Percentiles rank a stretch among this genome's conserved stretches.
phyloP scores from a whole-genome alignment of 2,888 invertebrate species.

The Synergus gifuensis region DNA sequence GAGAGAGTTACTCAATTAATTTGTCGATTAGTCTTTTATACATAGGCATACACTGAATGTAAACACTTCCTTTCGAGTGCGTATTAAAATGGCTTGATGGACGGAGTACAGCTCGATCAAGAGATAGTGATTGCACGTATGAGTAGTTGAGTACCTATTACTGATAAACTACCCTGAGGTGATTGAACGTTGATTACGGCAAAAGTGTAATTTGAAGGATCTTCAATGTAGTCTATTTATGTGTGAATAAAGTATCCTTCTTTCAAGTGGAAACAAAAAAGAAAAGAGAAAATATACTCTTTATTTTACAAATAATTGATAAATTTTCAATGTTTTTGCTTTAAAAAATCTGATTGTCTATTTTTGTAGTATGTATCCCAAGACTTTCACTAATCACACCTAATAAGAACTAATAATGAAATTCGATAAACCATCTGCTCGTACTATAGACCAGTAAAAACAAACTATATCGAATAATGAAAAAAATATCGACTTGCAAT shows the following conservation, averaged over 20 bases:
- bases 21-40: slow-evolving; percentile 27
- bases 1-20: slow-evolving; percentile 13
- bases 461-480: not conserved
- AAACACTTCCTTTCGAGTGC: slow-evolving; percentile 30
- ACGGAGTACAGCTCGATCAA: not conserved
- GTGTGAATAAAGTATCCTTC: too few relatives aligned
- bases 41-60: slow-evolving; percentile 3
- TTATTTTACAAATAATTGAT: too few relatives aligned
- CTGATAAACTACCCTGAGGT: not conserved
- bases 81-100: slow-evolving; percentile 35
- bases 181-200: not conserved
- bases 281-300: not conserved
- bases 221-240: not conserved
- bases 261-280: not conserved
- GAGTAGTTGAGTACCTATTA: slow-evolving; percentile 3
- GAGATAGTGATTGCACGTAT: slow-evolving; percentile 4
- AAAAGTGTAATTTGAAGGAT: too few relatives aligned
- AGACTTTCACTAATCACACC: not conserved
- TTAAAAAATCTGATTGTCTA: not conserved
- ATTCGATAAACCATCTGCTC: not conserved
- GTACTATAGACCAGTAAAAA: not conserved
- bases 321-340: too few relatives aligned
- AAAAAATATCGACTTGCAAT: not conserved
- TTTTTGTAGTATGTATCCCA: not conserved
- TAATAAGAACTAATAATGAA: not conserved